phyloP scores from a whole-genome alignment of 2,113 vertebrate genomes.

The Salminus brasiliensis region DNA sequence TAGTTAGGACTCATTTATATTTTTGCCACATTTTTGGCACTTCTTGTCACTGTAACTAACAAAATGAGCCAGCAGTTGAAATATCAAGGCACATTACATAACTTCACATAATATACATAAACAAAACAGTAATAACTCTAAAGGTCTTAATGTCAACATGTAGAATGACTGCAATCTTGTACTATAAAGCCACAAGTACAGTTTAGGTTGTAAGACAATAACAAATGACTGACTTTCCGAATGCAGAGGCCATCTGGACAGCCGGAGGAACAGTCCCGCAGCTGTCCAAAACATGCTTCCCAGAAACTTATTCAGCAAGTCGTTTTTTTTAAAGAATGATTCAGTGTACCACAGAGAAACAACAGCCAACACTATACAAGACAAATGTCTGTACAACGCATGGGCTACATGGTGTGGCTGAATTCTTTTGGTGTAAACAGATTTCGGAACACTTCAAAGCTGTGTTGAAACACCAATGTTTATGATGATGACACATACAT shows the following conservation, averaged over 20 bases:
- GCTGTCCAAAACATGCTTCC: not conserved
- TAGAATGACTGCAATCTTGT: not conserved
- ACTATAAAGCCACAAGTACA: slow-evolving; percentile 1
- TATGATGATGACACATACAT: slow-evolving; percentile 58
- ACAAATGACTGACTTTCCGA: not conserved
- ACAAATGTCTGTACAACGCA: not conserved
- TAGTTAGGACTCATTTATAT: too few species aligned
- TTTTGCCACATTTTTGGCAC: too few species aligned
- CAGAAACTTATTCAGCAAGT: not conserved
- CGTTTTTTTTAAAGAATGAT: not conserved
- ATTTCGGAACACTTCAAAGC: slow-evolving; percentile 5
- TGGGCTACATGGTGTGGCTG: not conserved
- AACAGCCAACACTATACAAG: slow-evolving; percentile 2
- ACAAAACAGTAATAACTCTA: not conserved
- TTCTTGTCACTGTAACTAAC: too few species aligned
- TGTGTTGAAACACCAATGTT: slow-evolving; percentile 8
- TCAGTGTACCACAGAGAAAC: not conserved
- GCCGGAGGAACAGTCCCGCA: not conserved
- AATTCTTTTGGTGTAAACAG: slow-evolving; percentile 43
- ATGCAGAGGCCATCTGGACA: not conserved
- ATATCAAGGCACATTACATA: too few species aligned
- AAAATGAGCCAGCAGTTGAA: too few species aligned
- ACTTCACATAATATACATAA: too few species aligned
- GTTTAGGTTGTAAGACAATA: not conserved
- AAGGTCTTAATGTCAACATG: not conserved